phyloP scores from a whole-genome alignment of 2,888 invertebrate species.

The Drosophila parthenogenetica region DNA sequence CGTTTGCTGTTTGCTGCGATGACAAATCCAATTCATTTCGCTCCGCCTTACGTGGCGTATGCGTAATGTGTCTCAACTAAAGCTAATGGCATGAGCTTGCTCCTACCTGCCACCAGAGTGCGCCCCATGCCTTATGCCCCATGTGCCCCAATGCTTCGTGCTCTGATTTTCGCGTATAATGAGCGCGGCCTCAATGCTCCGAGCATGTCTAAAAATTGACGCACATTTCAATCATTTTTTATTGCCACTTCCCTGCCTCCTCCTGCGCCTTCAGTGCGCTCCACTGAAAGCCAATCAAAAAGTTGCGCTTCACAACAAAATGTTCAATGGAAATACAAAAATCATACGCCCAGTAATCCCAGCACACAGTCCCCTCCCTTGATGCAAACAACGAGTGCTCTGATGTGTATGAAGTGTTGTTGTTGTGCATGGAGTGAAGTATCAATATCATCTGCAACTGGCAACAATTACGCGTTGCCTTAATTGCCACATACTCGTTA shows the following conservation, averaged over 20 bases:
- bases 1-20: conserved; percentile 39
- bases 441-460: conserved; percentile 77
- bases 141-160: conserved; percentile 1
- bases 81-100: conserved; percentile 56
- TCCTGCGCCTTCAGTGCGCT: conserved; percentile 5
- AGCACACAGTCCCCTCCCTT: not conserved
- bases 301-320: conserved; percentile 72
- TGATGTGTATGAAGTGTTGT: conserved; percentile 30
- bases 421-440: conserved; percentile 42
- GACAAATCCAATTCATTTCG: conserved; percentile 79
- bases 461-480: conserved; percentile 79
- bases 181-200: conserved; percentile 21
- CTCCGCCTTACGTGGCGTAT: conserved; percentile 67
- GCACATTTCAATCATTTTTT: conserved; percentile 73
- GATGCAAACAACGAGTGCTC: conserved; percentile 36
- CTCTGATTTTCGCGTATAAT: conserved; percentile 59
- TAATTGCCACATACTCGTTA: conserved; percentile 70
- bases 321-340: conserved; percentile 52
- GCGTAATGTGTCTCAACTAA: conserved; percentile 75
- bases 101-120: conserved; percentile 22
- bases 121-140: no score
- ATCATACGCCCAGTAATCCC: not conserved
- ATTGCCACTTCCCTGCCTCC: conserved; percentile 42
- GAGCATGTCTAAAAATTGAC: conserved; percentile 54
- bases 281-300: conserved; percentile 74